A percentile compares a stretch with the other conserved stretches of the same genome.
Evolutionary conservation across 1,140 invertebrate genomes (phyloP).

Genomic region (Leptinotarsa texana): DNA sequence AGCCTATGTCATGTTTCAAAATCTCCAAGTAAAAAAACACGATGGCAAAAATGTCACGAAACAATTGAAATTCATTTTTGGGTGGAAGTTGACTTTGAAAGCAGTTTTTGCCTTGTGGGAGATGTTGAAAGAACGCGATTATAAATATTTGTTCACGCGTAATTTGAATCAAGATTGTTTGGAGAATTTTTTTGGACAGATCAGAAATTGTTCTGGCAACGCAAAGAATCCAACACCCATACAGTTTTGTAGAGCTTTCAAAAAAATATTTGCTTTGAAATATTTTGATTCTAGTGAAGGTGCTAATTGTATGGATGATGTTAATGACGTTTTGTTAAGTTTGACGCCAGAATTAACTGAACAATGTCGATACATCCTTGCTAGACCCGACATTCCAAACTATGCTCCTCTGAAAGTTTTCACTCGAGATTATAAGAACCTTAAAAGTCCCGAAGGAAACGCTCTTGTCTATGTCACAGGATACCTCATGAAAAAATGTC

Average conservation of each 20-base stretch:
- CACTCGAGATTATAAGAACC: no score
- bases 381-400: no score
- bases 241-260: slow-evolving; percentile 5
- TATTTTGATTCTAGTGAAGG: slow-evolving; percentile 9
- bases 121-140: slow-evolving; percentile 11
- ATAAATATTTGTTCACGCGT: not conserved
- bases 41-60: slow-evolving; percentile 9
- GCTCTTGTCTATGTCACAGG: no score
- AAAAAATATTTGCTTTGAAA: slow-evolving; percentile 20
- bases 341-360: no score
- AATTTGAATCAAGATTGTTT: slow-evolving; percentile 20
- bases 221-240: slow-evolving; percentile 14
- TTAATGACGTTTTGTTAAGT: no score
- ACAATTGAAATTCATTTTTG: slow-evolving; percentile 21
- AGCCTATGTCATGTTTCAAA: not conserved
- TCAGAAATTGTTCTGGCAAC: not conserved
- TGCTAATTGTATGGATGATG: slow-evolving; percentile 22
- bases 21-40: not conserved
- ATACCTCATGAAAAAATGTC: no score
- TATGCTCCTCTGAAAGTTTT: no score
- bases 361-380: no score
- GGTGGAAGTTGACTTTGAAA: slow-evolving; percentile 24
- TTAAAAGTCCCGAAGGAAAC: no score
- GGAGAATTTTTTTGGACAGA: slow-evolving; percentile 23
- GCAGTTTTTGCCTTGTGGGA: slow-evolving; percentile 27